Evolutionary conservation across 2,888 invertebrate genomes (phyloP), one percentile per base, ranked within the genome.

Genomic region (Cataglyphis livida): DNA sequence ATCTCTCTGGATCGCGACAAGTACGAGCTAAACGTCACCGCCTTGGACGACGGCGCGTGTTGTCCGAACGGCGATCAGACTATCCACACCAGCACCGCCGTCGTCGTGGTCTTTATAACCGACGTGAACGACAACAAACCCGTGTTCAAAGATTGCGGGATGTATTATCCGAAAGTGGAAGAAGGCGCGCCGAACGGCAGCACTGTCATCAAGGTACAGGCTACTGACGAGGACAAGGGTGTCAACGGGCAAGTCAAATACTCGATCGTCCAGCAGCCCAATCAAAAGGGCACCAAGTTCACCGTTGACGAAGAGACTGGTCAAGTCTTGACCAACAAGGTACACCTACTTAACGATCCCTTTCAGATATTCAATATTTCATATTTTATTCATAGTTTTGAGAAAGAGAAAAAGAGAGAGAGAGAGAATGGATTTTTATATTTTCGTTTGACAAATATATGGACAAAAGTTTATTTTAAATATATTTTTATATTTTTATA

Each of bases 91-190:
- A 98, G 98, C 68, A 98, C 98, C 0, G 99, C 99, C 9, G 98
- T 98, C 1, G 98, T 99, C 0, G 98, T 99, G 0, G 99, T 99
- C 0, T 99, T 99, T 94, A 98, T 99, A 85, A 99, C 99, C 0
- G 99, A 99, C 92, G 98, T 99, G 28, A 99, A 99, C 94, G 99
- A 99, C 93, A 98, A 99, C 94, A 99, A 99, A 93, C 99, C 99
- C 0, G 97, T 98, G 85, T 99, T 99, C 93, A 98, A 98, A 95
- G 98, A 98, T 90, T 99, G 99, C 93, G 97, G 97, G 0, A 98
- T 97, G 0, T 99, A 99, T 94, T 97, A 97, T 91, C 98, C 98
- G 0, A 98, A 98, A 95, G 98, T 98, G 0, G 98, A 98, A 95
- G 98, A 99, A 95, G 98, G 98, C 0, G 98, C 98, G 7, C 97